Percentiles rank a stretch among this genome's conserved stretches.
These are phyloP conservation scores for Amphipyra tragopoginis DNA, from an alignment of 2,888 invertebrate species.

Conservation along the genomic window DNA sequence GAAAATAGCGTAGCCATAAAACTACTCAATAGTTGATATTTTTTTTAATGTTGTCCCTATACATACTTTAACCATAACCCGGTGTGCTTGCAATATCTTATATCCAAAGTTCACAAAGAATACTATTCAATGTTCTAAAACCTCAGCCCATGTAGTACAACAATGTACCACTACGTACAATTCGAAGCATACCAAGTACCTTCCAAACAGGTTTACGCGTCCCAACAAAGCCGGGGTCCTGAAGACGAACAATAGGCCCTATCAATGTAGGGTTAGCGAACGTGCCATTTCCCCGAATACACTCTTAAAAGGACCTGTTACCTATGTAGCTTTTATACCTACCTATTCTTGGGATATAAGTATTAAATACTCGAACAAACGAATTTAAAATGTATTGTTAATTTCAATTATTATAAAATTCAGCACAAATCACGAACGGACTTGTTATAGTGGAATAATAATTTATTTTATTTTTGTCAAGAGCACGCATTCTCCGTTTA, in stretches of 20 bases:
- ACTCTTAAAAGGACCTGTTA: not conserved
- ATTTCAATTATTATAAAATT: too few relatives aligned
- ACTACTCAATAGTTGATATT: too few relatives aligned
- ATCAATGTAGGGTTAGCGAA: slow-evolving; percentile 60
- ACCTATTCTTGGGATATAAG: not conserved
- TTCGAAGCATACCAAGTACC: slow-evolving; percentile 67
- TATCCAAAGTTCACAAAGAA: not conserved
- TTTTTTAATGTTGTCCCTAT: too few relatives aligned
- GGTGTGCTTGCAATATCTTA: not conserved
- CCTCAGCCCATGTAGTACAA: slow-evolving; percentile 13
- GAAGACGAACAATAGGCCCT: slow-evolving; percentile 73
- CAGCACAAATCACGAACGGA: too few relatives aligned
- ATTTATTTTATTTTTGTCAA: not conserved
- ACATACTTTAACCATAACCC: too few relatives aligned
- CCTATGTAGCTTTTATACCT: not conserved
- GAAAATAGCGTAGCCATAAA: too few relatives aligned
- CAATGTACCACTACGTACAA: slow-evolving; percentile 47
- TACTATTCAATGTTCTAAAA: slow-evolving; percentile 4
- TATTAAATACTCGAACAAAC: too few relatives aligned
- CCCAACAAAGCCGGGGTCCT: slow-evolving; percentile 68
- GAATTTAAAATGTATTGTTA: too few relatives aligned
- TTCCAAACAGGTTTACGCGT: slow-evolving; percentile 77
- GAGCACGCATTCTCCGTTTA: slow-evolving; percentile 5
- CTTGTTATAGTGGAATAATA: too few relatives aligned
- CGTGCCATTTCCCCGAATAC: slow-evolving; percentile 2